A percentile compares a stretch with the other conserved stretches of the same genome.
Evolutionary conservation across 2,888 invertebrate genomes (phyloP).

Genomic region (Drosophila birchii): DNA sequence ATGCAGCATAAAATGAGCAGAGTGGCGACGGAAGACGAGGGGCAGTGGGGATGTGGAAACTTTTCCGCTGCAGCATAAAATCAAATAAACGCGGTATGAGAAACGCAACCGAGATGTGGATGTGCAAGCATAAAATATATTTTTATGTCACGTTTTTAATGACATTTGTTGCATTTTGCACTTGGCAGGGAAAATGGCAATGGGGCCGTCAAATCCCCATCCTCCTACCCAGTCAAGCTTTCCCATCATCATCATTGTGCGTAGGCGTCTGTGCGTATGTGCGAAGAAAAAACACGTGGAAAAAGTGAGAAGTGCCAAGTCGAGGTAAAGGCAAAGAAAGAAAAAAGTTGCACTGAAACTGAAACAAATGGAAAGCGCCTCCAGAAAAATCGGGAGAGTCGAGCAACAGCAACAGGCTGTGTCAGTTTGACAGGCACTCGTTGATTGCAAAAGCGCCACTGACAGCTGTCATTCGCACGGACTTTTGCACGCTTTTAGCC

Average conservation of each 20-base stretch:
- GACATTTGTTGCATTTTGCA: conserved; percentile 76
- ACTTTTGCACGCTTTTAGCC: conserved; percentile 24
- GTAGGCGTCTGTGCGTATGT: conserved; percentile 43
- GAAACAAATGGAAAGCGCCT: conserved; percentile 36
- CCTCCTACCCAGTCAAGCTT: neutral
- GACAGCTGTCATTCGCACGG: conserved; percentile 75
- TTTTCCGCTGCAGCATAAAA: conserved; percentile 37
- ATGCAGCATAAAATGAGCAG: conserved; percentile 66
- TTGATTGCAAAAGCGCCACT: conserved; percentile 64
- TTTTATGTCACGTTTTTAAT: conserved; percentile 77
- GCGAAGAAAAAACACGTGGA: conserved; percentile 37
- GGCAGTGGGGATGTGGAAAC: conserved; percentile 42
- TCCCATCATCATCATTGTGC: neutral
- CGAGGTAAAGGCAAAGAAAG: conserved; percentile 20
- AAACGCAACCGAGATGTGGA: conserved; percentile 36
- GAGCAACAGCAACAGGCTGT: conserved; percentile 71
- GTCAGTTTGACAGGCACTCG: conserved; percentile 61
- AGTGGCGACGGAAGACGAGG: conserved; percentile 22
- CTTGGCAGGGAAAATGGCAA: conserved; percentile 36
- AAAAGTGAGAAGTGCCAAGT: conserved; percentile 19
- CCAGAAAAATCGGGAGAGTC: conserved; percentile 27
- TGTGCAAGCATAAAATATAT: conserved; percentile 66
- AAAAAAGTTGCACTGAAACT: conserved; percentile 28
- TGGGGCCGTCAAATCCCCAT: neutral
- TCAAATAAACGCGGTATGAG: conserved; percentile 25